These are phyloP conservation scores for Automeris io DNA, from an alignment of 2,888 invertebrate genomes.

Conservation along the genomic window DNA sequence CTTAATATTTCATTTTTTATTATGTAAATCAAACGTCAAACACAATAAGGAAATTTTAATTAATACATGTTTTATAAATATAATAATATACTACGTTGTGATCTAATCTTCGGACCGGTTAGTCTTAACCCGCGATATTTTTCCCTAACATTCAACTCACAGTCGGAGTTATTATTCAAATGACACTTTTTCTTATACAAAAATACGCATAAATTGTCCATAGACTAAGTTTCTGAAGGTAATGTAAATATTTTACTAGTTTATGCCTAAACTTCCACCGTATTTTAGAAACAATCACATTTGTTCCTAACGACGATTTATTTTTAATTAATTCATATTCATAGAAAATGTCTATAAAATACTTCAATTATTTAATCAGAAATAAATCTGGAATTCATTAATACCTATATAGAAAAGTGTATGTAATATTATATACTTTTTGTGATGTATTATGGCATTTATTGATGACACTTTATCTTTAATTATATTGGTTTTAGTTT, in stretches of 20 bases:
- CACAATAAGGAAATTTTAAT: constrained; percentile 9
- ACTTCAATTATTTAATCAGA: too few relatives aligned
- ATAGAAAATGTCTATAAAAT: too few relatives aligned
- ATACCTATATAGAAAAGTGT: too few relatives aligned
- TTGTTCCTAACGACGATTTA: too few relatives aligned
- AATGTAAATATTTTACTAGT: background rate
- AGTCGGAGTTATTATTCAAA: constrained; percentile 17
- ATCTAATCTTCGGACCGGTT: constrained; percentile 7
- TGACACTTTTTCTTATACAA: constrained; percentile 20
- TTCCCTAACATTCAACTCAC: constrained; percentile 16
- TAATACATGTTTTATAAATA: constrained; percentile 7
- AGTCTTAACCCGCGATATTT: constrained; percentile 12
- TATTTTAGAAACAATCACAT: too few relatives aligned
- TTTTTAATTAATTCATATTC: too few relatives aligned
- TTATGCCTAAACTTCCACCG: background rate
- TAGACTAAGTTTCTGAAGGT: background rate
- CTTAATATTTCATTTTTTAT: background rate
- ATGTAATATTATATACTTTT: too few relatives aligned
- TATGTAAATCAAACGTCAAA: constrained; percentile 7
- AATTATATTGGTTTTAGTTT: too few relatives aligned
- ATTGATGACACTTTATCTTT: too few relatives aligned
- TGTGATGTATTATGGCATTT: too few relatives aligned
- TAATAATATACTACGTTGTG: constrained; percentile 3
- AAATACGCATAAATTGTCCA: constrained; percentile 6
- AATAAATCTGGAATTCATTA: too few relatives aligned